These are phyloP conservation scores for Aurelia sp. DNA, from an alignment of 30 jellyfish, hydroid and myxozoan species.

Conservation along the genomic window DNA sequence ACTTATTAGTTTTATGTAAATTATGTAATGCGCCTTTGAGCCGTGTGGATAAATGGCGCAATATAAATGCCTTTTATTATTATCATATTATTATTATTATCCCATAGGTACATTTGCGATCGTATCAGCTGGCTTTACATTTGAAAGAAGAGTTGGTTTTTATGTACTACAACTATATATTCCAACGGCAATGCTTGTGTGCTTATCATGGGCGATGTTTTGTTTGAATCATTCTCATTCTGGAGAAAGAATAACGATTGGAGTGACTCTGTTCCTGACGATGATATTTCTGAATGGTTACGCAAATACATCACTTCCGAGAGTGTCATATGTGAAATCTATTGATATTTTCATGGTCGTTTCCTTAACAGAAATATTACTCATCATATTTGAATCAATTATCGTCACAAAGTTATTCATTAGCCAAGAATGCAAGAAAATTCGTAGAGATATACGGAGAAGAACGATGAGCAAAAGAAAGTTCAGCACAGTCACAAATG, in stretches of 20 bases:
- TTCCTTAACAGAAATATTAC: conserved; percentile 35
- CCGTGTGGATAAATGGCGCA: too few relatives aligned
- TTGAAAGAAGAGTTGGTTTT: conserved; percentile 62
- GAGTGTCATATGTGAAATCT: conserved; percentile 56
- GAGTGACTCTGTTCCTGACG: conserved; percentile 65
- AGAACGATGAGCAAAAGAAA: not conserved
- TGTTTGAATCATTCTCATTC: conserved; percentile 33
- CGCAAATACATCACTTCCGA: conserved; percentile 63
- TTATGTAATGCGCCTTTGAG: too few relatives aligned
- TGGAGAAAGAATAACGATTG: conserved; percentile 68
- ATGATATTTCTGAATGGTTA: conserved; percentile 63
- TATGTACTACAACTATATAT: conserved; percentile 57
- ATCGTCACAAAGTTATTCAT: conserved; percentile 27
- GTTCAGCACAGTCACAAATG: too few relatives aligned
- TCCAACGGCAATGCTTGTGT: conserved; percentile 70
- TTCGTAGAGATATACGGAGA: not conserved
- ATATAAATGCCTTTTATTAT: too few relatives aligned
- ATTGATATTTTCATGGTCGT: conserved; percentile 52
- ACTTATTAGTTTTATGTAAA: too few relatives aligned
- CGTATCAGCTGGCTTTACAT: conserved; percentile 25
- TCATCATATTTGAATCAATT: conserved; percentile 48
- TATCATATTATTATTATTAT: too few relatives aligned
- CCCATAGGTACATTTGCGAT: conserved; percentile 43
- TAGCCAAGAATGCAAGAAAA: not conserved
- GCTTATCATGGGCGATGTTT: conserved; percentile 66